Evolutionary conservation across 2,888 invertebrate species (phyloP).

Genomic region (Meloe dianella): DNA sequence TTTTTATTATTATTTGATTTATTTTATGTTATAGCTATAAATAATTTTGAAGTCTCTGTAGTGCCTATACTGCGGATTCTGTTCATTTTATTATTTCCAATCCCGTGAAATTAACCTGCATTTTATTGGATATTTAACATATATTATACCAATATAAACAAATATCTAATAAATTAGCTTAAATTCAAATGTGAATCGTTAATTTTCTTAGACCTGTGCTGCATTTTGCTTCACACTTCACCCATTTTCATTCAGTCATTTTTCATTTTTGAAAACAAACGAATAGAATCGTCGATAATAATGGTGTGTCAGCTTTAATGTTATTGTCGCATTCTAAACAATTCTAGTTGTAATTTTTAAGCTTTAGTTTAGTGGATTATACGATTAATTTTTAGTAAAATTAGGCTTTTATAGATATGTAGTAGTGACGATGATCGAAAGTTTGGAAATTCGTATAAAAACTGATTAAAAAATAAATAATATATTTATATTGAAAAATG

Average conservation of each 20-base stretch:
- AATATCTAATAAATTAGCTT: not conserved
- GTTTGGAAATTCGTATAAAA: not conserved
- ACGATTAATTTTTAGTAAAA: slow-evolving; percentile 17
- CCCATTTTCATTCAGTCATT: slow-evolving; percentile 18
- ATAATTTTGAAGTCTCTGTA: slow-evolving; percentile 45
- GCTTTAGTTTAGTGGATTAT: slow-evolving; percentile 11
- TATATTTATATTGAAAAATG: not conserved
- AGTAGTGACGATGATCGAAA: not conserved
- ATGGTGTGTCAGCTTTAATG: no score
- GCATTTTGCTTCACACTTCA: slow-evolving; percentile 21
- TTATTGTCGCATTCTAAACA: not conserved
- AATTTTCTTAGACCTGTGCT: slow-evolving; percentile 33
- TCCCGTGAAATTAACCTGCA: slow-evolving; percentile 28
- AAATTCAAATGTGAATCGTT: not conserved
- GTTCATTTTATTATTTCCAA: slow-evolving; percentile 25
- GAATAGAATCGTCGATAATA: not conserved
- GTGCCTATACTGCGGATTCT: slow-evolving; percentile 51
- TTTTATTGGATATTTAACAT: slow-evolving; percentile 8
- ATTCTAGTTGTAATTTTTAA: slow-evolving; percentile 2
- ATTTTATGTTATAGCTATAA: not conserved
- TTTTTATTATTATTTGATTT: slow-evolving; percentile 32
- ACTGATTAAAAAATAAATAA: no score
- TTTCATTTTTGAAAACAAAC: slow-evolving; percentile 1
- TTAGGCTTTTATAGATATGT: not conserved
- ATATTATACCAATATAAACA: not conserved